A percentile compares a stretch with the other conserved stretches of the same genome.
phyloP scores from a whole-genome alignment of 2,113 vertebrate genomes.

The Gymnarchus niloticus region DNA sequence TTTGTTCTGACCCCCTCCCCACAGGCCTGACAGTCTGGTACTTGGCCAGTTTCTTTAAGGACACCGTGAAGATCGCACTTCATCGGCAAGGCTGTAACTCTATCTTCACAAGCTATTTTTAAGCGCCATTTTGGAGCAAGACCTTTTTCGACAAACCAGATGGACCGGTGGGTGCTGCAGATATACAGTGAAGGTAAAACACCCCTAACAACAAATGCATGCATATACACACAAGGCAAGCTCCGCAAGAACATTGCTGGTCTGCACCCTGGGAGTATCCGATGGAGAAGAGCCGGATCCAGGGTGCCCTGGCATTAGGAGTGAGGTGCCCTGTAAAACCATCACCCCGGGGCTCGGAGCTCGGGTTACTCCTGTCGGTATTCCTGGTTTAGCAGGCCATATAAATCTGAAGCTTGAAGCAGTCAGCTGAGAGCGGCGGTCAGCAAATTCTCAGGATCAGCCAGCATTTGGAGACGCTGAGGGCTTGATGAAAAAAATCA shows the following conservation, averaged over 20 bases:
- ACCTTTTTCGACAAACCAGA: slow-evolving; percentile 56
- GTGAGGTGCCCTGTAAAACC: slow-evolving; percentile 36
- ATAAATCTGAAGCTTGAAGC: slow-evolving; percentile 53
- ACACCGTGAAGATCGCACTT: slow-evolving; percentile 55
- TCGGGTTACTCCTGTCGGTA: slow-evolving; percentile 44
- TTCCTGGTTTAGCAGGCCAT: slow-evolving; percentile 51
- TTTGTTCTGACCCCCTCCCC: not conserved
- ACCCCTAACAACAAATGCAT: not conserved
- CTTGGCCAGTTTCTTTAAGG: slow-evolving; percentile 42
- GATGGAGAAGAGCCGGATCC: slow-evolving; percentile 9
- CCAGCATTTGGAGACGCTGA: slow-evolving; percentile 37
- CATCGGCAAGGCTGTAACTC: slow-evolving; percentile 60
- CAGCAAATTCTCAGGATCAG: slow-evolving; percentile 52
- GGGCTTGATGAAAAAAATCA: slow-evolving; percentile 9
- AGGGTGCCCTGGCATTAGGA: not conserved
- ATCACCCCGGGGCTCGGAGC: slow-evolving; percentile 30
- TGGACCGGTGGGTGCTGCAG: slow-evolving; percentile 39
- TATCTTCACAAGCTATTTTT: slow-evolving; percentile 66
- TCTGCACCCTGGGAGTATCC: slow-evolving; percentile 24
- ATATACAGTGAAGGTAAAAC: not conserved
- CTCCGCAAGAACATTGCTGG: slow-evolving; percentile 10
- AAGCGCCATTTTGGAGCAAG: slow-evolving; percentile 61
- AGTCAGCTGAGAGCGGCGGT: slow-evolving; percentile 36
- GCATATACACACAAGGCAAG: slow-evolving; percentile 4
- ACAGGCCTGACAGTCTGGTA: not conserved